Evolutionary conservation across 2,797 vertebrate genomes (phyloP).

Genomic region (Manis pentadactyla): DNA sequence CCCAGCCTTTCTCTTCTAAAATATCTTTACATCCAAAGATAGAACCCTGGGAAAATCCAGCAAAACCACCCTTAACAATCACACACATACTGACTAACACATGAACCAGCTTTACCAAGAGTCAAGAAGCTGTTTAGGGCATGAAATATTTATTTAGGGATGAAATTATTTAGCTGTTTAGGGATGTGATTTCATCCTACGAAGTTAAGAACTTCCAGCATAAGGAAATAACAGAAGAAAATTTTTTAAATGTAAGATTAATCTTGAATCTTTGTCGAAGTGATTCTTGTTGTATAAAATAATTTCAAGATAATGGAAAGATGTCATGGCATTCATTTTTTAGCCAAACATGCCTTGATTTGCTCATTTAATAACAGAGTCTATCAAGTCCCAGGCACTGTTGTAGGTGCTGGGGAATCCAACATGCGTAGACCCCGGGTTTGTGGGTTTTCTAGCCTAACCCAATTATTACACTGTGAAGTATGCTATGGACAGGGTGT

Average conservation of each 20-base stretch:
- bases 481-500: not conserved
- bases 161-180: not conserved
- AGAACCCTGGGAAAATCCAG: not conserved
- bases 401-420: not conserved
- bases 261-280: not conserved
- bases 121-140: not conserved
- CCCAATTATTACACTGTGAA: not conserved
- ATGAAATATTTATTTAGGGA: not conserved
- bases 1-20: not conserved
- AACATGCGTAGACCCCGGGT: not conserved
- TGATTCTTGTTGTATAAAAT: not conserved
- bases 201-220: not conserved
- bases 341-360: not conserved
- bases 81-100: not conserved
- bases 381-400: not conserved
- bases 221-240: not conserved
- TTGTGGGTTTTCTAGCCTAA: not conserved
- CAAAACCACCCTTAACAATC: not conserved
- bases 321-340: not conserved
- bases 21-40: not conserved
- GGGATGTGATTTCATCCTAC: not conserved
- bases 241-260: not conserved
- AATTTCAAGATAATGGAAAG: not conserved
- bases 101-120: not conserved
- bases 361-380: not conserved